Conservation (phyloP, 53 echinoderm and acorn worm species). For the Luidia sarsii region DNA sequence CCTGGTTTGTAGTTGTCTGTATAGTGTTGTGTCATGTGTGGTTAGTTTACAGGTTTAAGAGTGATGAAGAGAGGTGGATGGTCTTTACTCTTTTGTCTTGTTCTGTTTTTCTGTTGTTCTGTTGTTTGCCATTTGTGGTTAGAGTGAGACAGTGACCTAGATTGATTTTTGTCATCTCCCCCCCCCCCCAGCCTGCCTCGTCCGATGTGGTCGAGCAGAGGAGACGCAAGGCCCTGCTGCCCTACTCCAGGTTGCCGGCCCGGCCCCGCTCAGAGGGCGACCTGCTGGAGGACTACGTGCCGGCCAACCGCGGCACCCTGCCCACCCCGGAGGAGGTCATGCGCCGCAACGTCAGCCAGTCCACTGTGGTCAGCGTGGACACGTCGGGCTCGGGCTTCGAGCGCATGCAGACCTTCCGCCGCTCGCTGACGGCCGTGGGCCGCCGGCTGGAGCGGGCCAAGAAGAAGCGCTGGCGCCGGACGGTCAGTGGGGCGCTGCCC, state of each 20-base stretch:
- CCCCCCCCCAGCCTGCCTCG: constrained; percentile 51
- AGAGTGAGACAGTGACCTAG: no score
- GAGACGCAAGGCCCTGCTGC: constrained; percentile 51
- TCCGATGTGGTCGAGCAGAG: constrained; percentile 55
- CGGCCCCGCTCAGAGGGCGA: constrained; percentile 86
- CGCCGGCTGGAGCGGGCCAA: constrained; percentile 60
- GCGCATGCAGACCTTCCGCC: constrained; percentile 82
- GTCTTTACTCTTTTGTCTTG: no score
- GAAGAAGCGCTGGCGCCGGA: constrained; percentile 76
- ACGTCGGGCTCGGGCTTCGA: constrained; percentile 86
- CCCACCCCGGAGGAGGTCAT: constrained; percentile 94
- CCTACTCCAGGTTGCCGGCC: constrained; percentile 58
- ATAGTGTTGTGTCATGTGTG: no score
- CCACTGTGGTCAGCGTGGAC: constrained; percentile 76
- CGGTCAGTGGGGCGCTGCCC: constrained; percentile 74
- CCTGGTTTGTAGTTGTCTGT: no score
- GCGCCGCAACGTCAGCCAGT: constrained; percentile 68
- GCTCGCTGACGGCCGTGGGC: constrained; percentile 72
- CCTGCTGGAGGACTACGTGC: constrained; percentile 65
- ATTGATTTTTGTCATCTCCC: no score
- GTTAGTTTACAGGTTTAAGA: no score
- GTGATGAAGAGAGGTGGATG: no score
- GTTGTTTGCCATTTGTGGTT: no score
- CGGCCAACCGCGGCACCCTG: constrained; percentile 71
- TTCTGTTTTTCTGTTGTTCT: no score